phyloP scores from a whole-genome alignment of 2,113 vertebrate species.

The Actenoides lindsayi region DNA sequence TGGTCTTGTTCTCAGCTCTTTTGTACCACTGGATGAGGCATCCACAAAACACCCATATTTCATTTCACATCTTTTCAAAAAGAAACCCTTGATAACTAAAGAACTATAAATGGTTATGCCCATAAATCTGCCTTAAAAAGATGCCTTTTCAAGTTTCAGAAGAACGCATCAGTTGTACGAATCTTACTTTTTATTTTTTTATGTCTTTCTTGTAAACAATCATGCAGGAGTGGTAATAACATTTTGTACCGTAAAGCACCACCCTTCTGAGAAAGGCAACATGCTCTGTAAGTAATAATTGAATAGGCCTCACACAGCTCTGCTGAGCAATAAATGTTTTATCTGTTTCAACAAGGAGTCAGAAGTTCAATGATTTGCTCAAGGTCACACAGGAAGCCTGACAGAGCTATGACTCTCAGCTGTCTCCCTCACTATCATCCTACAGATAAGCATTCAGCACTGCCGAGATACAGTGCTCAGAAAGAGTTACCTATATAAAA shows the following conservation, averaged over 20 bases:
- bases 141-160: not conserved
- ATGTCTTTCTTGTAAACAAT: not conserved
- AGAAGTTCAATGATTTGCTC: not conserved
- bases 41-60: not conserved
- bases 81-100: not conserved
- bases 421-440: not conserved
- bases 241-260: not conserved
- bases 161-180: not conserved
- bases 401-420: not conserved
- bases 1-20: slow-evolving; percentile 9
- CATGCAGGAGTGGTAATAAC: not conserved
- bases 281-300: not conserved
- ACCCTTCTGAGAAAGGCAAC: not conserved
- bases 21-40: not conserved
- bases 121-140: not conserved
- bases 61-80: not conserved
- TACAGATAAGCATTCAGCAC: not conserved
- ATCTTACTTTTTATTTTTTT: not conserved
- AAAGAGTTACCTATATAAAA: not conserved
- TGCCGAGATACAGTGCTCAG: not conserved
- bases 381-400: not conserved
- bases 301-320: not conserved
- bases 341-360: not conserved
- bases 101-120: not conserved
- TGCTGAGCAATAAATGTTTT: not conserved